phyloP scores from a whole-genome alignment of 2,113 vertebrate genomes.

The Gallinago jamesoni region DNA sequence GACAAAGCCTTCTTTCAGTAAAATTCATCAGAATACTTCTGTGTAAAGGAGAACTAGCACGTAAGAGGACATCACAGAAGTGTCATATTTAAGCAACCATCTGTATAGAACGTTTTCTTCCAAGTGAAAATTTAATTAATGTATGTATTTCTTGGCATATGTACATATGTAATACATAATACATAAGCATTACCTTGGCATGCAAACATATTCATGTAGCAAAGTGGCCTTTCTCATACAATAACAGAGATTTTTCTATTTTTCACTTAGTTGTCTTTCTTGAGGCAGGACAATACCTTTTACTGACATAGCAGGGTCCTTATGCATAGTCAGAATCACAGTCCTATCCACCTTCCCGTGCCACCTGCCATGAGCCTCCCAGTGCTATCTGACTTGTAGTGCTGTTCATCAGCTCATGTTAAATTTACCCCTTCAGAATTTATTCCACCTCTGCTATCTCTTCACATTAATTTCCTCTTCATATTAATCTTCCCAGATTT shows the following conservation, averaged over 20 bases:
- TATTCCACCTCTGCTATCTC: not conserved
- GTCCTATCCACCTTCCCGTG: too few relatives aligned
- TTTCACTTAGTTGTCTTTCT: not conserved
- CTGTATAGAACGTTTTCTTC: not conserved
- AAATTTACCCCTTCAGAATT: not conserved
- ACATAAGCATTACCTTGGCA: not conserved
- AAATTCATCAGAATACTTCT: not conserved
- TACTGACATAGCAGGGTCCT: not conserved
- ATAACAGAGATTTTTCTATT: not conserved
- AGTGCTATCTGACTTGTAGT: not conserved
- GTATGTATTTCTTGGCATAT: not conserved
- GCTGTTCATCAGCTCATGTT: not conserved
- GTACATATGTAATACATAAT: too few relatives aligned
- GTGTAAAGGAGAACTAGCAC: not conserved
- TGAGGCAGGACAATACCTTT: not conserved
- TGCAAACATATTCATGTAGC: not conserved
- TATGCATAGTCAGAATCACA: not conserved
- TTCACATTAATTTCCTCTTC: not conserved
- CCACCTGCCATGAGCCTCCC: not conserved
- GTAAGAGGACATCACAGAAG: not conserved
- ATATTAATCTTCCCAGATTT: not conserved
- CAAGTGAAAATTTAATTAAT: not conserved
- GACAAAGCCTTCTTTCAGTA: not conserved
- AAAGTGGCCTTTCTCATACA: not conserved
- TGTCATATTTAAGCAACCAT: not conserved